Evolutionary conservation across 2,113 vertebrate genomes (phyloP), one percentile per base, ranked within the genome.

Genomic region (Perca flavescens): DNA sequence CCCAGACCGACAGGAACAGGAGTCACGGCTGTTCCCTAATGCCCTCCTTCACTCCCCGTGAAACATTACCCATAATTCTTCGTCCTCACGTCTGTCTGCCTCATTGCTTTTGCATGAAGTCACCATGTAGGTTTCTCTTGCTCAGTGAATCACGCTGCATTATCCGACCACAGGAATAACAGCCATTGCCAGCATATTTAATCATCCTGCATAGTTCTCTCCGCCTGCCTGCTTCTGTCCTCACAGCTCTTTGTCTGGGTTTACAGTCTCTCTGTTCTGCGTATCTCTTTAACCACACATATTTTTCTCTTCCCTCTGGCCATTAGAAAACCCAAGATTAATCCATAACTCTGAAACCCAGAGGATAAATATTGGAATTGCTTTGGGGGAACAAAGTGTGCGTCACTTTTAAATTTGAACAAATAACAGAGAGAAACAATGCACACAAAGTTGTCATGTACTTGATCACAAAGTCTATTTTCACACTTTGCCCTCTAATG

Each of bases 101-200:
- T 86, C 86, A 80, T 92, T 85, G 69, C 86, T 90, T 50, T 36
- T 9, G 10, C 86, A 87, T 91, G 72, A 84, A 74, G 74, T 91
- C 92, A 91, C 77, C 66, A 2, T 21, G 66, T 50, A 52, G 47
- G 72, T 73, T 84, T 88, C 46, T 58, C 52, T 67, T n/a, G 50
- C 60, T 73, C 77, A 53, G 43, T 85, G 80, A 88, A 88, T 89
- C 82, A 63, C 22, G 16, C 70, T 49, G 5, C 2, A 14, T 56
- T 73, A 57, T 83, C 84, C n/a, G 46, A 79, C 84, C 82, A 15
- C 84, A 74, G 70, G 74, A 86, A 56, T 40, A 89, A 65, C 64
- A 76, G 47, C 46, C 3, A 34, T 34, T 34, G 5, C 31, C 31
- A 34, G 5, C 31, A 34, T 34, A 34, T 34, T 34, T 34, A 34